Conservation (phyloP, 2,888 invertebrate species). For the Cheilosia variabilis region DNA sequence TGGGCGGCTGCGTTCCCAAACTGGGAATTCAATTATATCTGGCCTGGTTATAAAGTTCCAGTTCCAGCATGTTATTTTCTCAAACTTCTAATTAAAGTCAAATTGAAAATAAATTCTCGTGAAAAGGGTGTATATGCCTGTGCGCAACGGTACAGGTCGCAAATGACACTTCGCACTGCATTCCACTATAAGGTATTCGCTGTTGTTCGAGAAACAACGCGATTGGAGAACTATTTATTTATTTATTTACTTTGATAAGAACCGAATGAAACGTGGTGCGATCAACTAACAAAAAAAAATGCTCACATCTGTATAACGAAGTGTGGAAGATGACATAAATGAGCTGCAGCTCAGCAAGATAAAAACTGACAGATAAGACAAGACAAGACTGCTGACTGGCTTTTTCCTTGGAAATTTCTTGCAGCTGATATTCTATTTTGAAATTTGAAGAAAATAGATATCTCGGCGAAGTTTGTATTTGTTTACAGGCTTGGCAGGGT, state of each 20-base stretch:
- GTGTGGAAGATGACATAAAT: conserved; percentile 28
- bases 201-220: conserved; percentile 24
- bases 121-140: conserved; percentile 17
- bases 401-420: conserved; percentile 25
- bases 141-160: neutral
- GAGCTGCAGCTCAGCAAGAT: conserved; percentile 14
- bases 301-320: neutral
- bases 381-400: conserved; percentile 23
- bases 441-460: neutral
- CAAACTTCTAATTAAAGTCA: conserved; percentile 55
- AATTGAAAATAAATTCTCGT: conserved; percentile 38
- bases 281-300: neutral
- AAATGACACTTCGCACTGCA: conserved; percentile 42
- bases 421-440: conserved; percentile 14
- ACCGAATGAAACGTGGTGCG: conserved; percentile 22
- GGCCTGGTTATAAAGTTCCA: conserved; percentile 3
- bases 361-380: conserved; percentile 25
- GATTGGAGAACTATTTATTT: conserved; percentile 23
- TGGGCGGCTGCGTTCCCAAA: neutral
- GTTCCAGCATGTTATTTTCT: conserved; percentile 31
- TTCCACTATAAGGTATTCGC: neutral
- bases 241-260: conserved; percentile 19
- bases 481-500: neutral
- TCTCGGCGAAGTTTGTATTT: neutral
- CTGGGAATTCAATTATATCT: conserved; percentile 35